Evolutionary conservation across 1,140 invertebrate genomes (phyloP).

Genomic region (Polypedilum pembai): DNA sequence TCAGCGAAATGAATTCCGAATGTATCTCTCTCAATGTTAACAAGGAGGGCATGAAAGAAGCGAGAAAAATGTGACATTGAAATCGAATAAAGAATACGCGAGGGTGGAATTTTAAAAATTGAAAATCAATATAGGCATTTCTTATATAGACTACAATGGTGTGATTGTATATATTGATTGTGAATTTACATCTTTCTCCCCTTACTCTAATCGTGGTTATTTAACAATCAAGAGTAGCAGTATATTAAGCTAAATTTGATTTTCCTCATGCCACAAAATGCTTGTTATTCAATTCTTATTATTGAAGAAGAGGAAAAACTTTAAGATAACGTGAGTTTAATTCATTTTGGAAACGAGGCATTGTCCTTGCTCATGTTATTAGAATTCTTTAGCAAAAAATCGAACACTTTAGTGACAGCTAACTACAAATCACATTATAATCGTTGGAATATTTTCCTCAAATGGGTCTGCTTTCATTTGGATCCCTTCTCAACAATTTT

Average conservation of each 20-base stretch:
- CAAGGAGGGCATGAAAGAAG: neutral
- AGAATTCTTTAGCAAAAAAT: too few relatives aligned
- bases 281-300: too few relatives aligned
- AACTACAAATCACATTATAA: too few relatives aligned
- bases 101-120: constrained; percentile 18
- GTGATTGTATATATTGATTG: neutral
- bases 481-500: too few relatives aligned
- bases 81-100: neutral
- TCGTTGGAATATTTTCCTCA: too few relatives aligned
- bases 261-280: neutral
- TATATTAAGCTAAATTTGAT: constrained; percentile 20
- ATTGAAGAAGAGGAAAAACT: too few relatives aligned
- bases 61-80: neutral
- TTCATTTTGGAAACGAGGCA: too few relatives aligned
- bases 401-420: too few relatives aligned
- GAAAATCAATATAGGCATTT: constrained; percentile 12
- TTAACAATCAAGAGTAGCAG: neutral
- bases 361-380: too few relatives aligned
- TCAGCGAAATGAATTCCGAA: neutral
- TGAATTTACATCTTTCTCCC: neutral
- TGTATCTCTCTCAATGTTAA: neutral
- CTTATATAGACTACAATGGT: neutral
- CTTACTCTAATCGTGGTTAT: neutral
- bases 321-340: too few relatives aligned
- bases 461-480: too few relatives aligned